Conservation (phyloP, 1,140 invertebrate species). For the Drosophila lini region DNA sequence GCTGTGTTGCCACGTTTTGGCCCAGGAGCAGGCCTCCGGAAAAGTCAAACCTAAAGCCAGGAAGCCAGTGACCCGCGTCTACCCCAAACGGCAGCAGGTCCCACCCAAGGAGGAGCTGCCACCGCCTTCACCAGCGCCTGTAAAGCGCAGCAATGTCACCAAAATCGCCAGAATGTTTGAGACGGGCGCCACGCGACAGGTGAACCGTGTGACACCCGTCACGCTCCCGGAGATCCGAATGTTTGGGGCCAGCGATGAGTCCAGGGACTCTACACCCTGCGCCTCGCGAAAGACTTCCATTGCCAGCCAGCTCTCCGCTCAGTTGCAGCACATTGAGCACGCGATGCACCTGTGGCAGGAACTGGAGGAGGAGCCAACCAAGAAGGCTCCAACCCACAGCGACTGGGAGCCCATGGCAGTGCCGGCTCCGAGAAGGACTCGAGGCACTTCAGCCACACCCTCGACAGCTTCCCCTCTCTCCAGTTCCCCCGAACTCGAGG, state of each 20-base stretch:
- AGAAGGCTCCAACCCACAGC: slow-evolving; percentile 23
- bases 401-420: slow-evolving; percentile 66
- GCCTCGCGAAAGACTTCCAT: slow-evolving; percentile 64
- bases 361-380: slow-evolving; percentile 50
- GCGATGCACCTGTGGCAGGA: slow-evolving; percentile 72
- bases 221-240: slow-evolving; percentile 67
- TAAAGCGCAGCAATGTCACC: slow-evolving; percentile 74
- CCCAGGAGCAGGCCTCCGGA: slow-evolving; percentile 41
- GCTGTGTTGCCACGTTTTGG: slow-evolving; percentile 65
- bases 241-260: slow-evolving; percentile 63
- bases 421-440: slow-evolving; percentile 41
- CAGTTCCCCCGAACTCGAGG: slow-evolving; percentile 61
- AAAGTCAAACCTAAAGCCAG: slow-evolving; percentile 65
- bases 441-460: slow-evolving; percentile 72
- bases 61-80: slow-evolving; percentile 77
- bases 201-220: slow-evolving; percentile 63
- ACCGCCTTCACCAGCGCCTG: slow-evolving; percentile 14
- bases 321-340: slow-evolving; percentile 77
- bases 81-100: slow-evolving; percentile 67
- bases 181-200: slow-evolving; percentile 56
- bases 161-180: slow-evolving; percentile 81
- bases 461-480: slow-evolving; percentile 71
- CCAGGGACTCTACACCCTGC: slow-evolving; percentile 62
- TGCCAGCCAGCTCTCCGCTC: slow-evolving; percentile 61
- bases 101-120: slow-evolving; percentile 6